Base-by-base conservation (phyloP, 1,140 invertebrate genomes). In the Cecropterus lyciades region DNA sequence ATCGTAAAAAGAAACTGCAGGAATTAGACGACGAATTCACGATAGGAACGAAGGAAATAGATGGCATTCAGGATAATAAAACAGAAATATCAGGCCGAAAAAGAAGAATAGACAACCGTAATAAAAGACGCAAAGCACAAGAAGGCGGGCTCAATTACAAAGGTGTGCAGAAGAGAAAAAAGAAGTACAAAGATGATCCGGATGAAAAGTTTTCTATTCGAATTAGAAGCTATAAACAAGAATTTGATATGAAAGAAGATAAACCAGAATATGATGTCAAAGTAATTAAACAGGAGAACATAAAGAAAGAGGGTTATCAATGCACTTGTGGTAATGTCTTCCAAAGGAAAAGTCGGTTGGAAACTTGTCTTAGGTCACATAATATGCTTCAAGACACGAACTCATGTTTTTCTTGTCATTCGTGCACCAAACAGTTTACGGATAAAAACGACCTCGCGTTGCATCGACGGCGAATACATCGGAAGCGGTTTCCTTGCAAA, bases 401-500 rank as follows among this genome's bases (percentile, higher is more conserved):
- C 16, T 72, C 75, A 0, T 73, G 60, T 24, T 77, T 76, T 20
- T 72, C 80, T 0, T 92, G 89, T 57, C 69, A 74, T 7, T 82
- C 83, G 5, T 92, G 88, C 49, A 68, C 68, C 0, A 89, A 84
- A 69, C 74, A 85, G 13, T 91, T 89, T 20, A 83, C 79, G 48
- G 74, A 83, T 17, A 89, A 89, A 74, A 69, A 83, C 17, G 85
- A 87, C 42, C 60, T 91, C 6, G 60, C 70, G 0, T 55, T 77
- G 7, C 89, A 92, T 55, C 75, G 81, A 14, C 84, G 83, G 68
- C 46, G 83, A 40, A 14, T 84, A 4, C 89, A 91, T 42, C 67
- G 82, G 27, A 92, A 89, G 52, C 74, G 80, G 30, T 92, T 90
- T 48, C 85, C 85, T 0, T 92, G 89, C 66, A 92, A 92, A 72